Base-by-base conservation (phyloP, 2,888 invertebrate species). In the Lacanobia oleracea region DNA sequence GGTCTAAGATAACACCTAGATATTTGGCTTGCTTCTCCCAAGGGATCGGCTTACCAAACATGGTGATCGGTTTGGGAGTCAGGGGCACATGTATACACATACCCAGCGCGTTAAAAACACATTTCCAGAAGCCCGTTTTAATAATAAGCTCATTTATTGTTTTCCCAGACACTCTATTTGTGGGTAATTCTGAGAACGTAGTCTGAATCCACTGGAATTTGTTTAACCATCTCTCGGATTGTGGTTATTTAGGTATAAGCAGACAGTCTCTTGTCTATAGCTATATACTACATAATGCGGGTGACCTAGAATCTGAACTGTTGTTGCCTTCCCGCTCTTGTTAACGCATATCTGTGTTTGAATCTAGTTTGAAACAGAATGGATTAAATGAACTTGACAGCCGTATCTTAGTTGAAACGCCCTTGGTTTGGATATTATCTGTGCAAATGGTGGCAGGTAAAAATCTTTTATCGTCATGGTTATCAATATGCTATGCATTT, bases 371-470 rank as follows among this genome's bases (percentile, higher is more conserved):
- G 33, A 48, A 64, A 56, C 74, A 23, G 64, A 70, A 65, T 56
- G 37, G 62, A 67, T 67, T 51, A 63, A 74, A 70, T 74, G 70
- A 80, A 77, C 67, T 80, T 80, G 80, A 71, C 64, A 69, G 43
- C 57, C 76, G 56, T 82, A 68, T 72, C 77, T 66, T 61, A 81
- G 76, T 77, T 73, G 51, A 21, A 33, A 65, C 12, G 72, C 16
- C 63, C 73, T 74, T 77, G 60, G 16, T 37, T 21, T 43, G 12
- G 68, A 72, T 67, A 40, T 63, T 81, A 74, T 72, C 63, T 65
- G 61, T 14, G 1, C 61, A 57, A 56, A 73, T 67, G 66, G 56
- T 54, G 54, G 61, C 48, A 14, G 23, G n/a, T 68, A 62, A 56
- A 78, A 70, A 21, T 23, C n/a, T 14, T 51, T 63, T 57, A 60